These are phyloP conservation scores for Epizoanthus stellaris DNA, from an alignment of 92 coral and sea anemone species.

Conservation along the genomic window DNA sequence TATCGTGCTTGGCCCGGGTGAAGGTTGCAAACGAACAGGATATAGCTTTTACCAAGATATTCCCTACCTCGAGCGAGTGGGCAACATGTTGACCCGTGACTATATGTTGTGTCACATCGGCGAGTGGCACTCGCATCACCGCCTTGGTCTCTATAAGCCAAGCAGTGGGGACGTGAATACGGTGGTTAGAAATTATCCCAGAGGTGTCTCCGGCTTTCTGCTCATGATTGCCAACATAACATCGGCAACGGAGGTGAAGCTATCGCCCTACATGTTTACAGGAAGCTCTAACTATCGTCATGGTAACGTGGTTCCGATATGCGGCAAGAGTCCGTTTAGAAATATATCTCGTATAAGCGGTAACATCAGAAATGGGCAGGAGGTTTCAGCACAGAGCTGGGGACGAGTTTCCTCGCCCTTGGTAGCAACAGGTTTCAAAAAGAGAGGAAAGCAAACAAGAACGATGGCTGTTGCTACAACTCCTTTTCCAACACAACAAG, in stretches of 20 bases:
- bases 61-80: constrained; percentile 80
- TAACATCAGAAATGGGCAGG: not conserved
- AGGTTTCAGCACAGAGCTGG: not conserved
- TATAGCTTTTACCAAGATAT: constrained; percentile 82
- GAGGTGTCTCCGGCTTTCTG: constrained; percentile 80
- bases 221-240: constrained; percentile 87
- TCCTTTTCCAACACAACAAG: too few relatives aligned
- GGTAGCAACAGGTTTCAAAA: not conserved
- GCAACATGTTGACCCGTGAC: constrained; percentile 58
- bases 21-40: constrained; percentile 70
- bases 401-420: not conserved
- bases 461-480: not conserved
- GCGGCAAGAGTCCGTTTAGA: constrained; percentile 42
- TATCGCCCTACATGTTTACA: constrained; percentile 73
- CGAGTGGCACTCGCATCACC: constrained; percentile 97
- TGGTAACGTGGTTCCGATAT: constrained; percentile 31
- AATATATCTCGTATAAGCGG: not conserved
- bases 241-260: constrained; percentile 25
- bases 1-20: constrained; percentile 87
- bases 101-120: constrained; percentile 93
- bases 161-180: constrained; percentile 88
- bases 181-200: constrained; percentile 76
- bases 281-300: constrained; percentile 36
- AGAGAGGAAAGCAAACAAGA: not conserved
- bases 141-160: constrained; percentile 69